A percentile compares a stretch with the other conserved stretches of the same genome.
Evolutionary conservation across 2,797 vertebrate genomes (phyloP).

Genomic region (Platalea minor): DNA sequence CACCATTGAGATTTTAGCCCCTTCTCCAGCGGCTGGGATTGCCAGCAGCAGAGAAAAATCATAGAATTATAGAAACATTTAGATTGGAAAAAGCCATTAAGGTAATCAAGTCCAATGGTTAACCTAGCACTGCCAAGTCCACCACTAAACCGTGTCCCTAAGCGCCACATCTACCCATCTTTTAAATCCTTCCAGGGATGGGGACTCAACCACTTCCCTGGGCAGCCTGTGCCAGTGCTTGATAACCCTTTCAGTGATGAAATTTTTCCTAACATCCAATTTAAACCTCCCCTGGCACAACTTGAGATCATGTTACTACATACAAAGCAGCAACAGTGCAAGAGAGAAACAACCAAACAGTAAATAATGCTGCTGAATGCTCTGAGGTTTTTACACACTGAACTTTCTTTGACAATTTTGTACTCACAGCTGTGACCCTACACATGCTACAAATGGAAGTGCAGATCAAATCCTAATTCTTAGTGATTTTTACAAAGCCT

Average conservation of each 20-base stretch:
- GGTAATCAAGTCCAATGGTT: rapidly evolving
- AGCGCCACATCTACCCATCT: rapidly evolving
- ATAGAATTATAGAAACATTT: background rate
- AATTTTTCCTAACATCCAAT: background rate
- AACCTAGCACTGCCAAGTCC: background rate
- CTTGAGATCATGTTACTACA: background rate
- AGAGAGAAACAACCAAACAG: background rate
- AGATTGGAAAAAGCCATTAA: background rate
- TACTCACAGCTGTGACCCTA: background rate
- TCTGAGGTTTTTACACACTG: background rate
- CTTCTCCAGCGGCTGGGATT: background rate
- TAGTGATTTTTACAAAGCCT: conserved; percentile 18
- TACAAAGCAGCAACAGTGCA: background rate
- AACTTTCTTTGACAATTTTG: background rate
- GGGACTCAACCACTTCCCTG: background rate
- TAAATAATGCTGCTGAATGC: background rate
- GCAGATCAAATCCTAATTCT: background rate
- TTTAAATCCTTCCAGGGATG: background rate
- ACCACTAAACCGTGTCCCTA: background rate
- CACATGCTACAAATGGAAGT: background rate
- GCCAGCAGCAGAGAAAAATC: background rate
- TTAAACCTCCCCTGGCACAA: background rate
- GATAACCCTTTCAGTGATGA: background rate
- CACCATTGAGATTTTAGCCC: background rate
- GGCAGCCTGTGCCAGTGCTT: background rate